These are phyloP conservation scores for Eumaeus atala DNA, from an alignment of 1,140 invertebrate genomes.

Conservation along the genomic window DNA sequence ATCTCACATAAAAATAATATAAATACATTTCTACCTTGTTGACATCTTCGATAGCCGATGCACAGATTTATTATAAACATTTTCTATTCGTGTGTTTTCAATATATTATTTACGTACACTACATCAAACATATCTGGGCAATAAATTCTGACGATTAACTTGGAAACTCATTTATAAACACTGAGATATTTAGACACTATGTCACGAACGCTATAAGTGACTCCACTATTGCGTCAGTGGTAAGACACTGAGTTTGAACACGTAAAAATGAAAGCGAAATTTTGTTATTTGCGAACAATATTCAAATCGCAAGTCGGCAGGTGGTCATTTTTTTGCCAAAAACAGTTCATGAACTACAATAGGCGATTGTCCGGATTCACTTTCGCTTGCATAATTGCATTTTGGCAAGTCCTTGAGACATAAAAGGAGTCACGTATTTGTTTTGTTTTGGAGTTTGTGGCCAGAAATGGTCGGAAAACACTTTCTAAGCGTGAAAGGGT, in stretches of 20 bases:
- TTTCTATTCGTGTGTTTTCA: constrained; percentile 10
- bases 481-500: constrained; percentile 46
- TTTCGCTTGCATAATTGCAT: constrained; percentile 57
- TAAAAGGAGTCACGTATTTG: constrained; percentile 18
- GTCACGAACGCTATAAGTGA: constrained; percentile 5
- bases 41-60: constrained; percentile 46
- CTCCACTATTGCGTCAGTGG: background rate
- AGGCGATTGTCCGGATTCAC: constrained; percentile 36
- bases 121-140: constrained; percentile 3
- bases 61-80: constrained; percentile 28
- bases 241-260: constrained; percentile 23
- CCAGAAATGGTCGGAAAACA: constrained; percentile 46
- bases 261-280: constrained; percentile 46
- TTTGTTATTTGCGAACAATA: constrained; percentile 59
- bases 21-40: constrained; percentile 45
- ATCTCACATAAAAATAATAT: constrained; percentile 45
- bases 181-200: constrained; percentile 6
- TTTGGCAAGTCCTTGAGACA: constrained; percentile 46
- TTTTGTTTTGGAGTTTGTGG: constrained; percentile 49
- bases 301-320: constrained; percentile 60
- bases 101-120: constrained; percentile 10
- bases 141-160: constrained; percentile 8
- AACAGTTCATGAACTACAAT: constrained; percentile 32
- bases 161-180: constrained; percentile 5
- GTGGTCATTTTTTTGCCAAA: constrained; percentile 48